A percentile compares a stretch with the other conserved stretches of the same genome.
phyloP scores from a whole-genome alignment of 2,888 invertebrate genomes.

The Steromphala cineraria region DNA sequence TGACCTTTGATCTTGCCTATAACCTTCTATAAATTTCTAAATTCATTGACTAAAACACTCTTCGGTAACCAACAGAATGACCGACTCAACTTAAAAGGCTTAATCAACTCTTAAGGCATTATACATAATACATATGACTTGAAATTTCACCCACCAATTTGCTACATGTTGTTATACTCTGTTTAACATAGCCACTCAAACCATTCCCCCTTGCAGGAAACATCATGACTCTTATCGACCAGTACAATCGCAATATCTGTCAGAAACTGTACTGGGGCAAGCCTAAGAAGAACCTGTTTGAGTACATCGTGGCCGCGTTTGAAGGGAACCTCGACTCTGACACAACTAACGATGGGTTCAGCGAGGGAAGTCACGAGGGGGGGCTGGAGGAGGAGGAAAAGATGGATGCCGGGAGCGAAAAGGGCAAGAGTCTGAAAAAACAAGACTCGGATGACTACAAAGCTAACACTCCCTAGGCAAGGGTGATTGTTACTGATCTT shows the following conservation, averaged over 20 bases:
- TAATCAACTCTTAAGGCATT: too few relatives aligned
- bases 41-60: too few relatives aligned
- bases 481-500: too few relatives aligned
- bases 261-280: conserved; percentile 22
- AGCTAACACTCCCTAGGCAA: conserved; percentile 48
- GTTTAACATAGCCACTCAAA: too few relatives aligned
- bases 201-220: conserved; percentile 26
- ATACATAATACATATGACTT: too few relatives aligned
- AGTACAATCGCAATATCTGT: conserved; percentile 46
- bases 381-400: conserved; percentile 5
- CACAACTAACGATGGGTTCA: conserved; percentile 11
- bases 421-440: conserved; percentile 29
- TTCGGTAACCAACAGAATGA: too few relatives aligned
- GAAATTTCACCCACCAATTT: too few relatives aligned
- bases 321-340: conserved; percentile 31
- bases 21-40: too few relatives aligned
- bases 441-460: conserved; percentile 57
- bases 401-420: not conserved
- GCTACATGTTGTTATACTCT: too few relatives aligned
- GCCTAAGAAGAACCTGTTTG: conserved; percentile 43
- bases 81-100: too few relatives aligned
- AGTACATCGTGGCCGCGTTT: conserved; percentile 48
- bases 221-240: conserved; percentile 42
- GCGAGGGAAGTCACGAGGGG: not conserved
- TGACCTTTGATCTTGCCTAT: too few relatives aligned